phyloP scores from a whole-genome alignment of 2,888 invertebrate genomes.

The Drosophila meridiana region DNA sequence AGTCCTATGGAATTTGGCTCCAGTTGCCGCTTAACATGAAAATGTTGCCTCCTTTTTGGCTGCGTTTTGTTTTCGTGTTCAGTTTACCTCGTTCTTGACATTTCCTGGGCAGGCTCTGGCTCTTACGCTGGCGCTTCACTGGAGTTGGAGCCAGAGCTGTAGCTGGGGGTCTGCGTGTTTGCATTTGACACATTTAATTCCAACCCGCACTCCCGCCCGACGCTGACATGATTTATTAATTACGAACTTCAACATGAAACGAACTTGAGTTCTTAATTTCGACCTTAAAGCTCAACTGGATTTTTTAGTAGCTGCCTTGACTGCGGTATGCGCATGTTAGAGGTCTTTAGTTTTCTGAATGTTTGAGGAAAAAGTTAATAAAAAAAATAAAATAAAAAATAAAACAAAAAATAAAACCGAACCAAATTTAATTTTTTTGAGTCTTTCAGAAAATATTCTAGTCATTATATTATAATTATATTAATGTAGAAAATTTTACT shows the following conservation, averaged over 20 bases:
- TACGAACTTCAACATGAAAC: slow-evolving; percentile 75
- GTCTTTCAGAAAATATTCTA: not conserved
- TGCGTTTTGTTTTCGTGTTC: slow-evolving; percentile 77
- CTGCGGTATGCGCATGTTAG: not conserved
- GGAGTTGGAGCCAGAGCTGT: slow-evolving; percentile 5
- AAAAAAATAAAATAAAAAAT: too few species aligned
- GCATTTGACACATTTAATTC: slow-evolving; percentile 79
- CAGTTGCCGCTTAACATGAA: slow-evolving; percentile 71
- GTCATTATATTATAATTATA: too few species aligned
- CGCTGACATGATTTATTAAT: slow-evolving; percentile 83
- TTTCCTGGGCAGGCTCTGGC: slow-evolving; percentile 65
- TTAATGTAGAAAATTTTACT: too few species aligned
- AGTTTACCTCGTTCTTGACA: slow-evolving; percentile 74
- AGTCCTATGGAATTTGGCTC: slow-evolving; percentile 49
- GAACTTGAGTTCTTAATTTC: slow-evolving; percentile 81
- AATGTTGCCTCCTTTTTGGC: slow-evolving; percentile 52
- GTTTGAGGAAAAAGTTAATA: not conserved
- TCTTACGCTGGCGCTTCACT: slow-evolving; percentile 21
- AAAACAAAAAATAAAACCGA: too few species aligned
- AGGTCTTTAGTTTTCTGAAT: not conserved
- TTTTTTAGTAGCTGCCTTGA: not conserved
- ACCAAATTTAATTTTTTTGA: too few species aligned
- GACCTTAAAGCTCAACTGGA: slow-evolving; percentile 58
- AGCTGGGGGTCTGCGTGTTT: slow-evolving; percentile 64
- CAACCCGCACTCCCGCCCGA: slow-evolving; percentile 52